Percentiles rank a stretch among this genome's conserved stretches.
These are phyloP conservation scores for Bucco capensis DNA, from an alignment of 2,113 vertebrate species.

Conservation along the genomic window DNA sequence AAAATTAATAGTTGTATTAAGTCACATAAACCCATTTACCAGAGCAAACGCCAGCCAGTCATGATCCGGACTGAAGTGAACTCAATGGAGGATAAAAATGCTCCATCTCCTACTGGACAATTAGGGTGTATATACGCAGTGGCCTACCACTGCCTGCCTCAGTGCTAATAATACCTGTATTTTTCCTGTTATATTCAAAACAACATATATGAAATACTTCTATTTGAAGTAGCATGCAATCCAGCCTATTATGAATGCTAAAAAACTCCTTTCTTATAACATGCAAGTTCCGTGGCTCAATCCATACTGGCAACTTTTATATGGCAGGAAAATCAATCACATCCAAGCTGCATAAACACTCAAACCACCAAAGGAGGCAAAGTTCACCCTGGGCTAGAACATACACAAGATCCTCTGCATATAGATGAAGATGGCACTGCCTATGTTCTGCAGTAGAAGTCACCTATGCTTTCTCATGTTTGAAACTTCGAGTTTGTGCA, in stretches of 20 bases:
- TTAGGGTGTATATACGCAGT: neutral
- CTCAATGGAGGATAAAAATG: neutral
- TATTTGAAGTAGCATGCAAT: neutral
- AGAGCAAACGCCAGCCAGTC: neutral
- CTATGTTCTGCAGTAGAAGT: neutral
- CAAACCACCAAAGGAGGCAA: neutral
- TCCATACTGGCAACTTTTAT: neutral
- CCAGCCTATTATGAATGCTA: neutral
- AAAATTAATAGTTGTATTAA: neutral
- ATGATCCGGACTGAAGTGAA: neutral
- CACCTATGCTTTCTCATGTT: rapidly evolving
- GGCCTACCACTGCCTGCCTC: neutral
- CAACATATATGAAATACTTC: neutral
- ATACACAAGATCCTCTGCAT: neutral
- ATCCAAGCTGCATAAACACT: neutral
- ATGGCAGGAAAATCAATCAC: neutral
- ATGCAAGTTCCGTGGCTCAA: neutral
- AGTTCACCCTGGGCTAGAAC: neutral
- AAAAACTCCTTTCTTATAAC: neutral
- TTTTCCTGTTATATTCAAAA: neutral
- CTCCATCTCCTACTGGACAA: neutral
- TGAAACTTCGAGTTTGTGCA: neutral
- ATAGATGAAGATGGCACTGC: neutral
- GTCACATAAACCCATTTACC: neutral
- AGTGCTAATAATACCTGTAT: neutral